A percentile compares a stretch with the other conserved stretches of the same genome.
Evolutionary conservation across 2,888 invertebrate species (phyloP).

Genomic region (Platerodrilus igneus): DNA sequence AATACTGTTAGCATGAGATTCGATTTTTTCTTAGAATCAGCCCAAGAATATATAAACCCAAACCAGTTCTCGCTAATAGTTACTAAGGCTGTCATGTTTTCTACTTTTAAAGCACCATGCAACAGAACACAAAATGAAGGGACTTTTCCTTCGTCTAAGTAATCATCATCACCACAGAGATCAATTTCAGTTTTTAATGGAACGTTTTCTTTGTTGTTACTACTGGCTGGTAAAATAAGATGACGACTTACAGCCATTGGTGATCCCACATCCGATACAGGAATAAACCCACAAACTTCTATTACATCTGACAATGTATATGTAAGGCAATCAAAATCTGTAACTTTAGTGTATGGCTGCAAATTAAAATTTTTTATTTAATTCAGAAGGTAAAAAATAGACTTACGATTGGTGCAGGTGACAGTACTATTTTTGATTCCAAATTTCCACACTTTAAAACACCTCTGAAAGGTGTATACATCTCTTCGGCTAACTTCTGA

Average conservation of each 20-base stretch:
- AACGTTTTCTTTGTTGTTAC: constrained; percentile 41
- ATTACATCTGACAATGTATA: constrained; percentile 67
- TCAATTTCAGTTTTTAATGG: constrained; percentile 41
- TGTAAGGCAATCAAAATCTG: constrained; percentile 60
- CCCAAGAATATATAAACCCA: constrained; percentile 92
- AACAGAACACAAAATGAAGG: constrained; percentile 90
- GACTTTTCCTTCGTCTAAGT: constrained; percentile 68
- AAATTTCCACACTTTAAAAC: constrained; percentile 70
- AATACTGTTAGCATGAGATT: constrained; percentile 78
- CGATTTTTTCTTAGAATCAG: constrained; percentile 87
- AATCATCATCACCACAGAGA: constrained; percentile 53
- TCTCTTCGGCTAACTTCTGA: constrained; percentile 64
- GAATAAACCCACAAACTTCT: constrained; percentile 82
- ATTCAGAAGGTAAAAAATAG: not conserved
- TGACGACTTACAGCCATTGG: constrained; percentile 90
- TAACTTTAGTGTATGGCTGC: constrained; percentile 50
- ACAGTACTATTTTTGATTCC: constrained; percentile 65
- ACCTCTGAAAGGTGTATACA: constrained; percentile 70
- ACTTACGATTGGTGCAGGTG: constrained; percentile 66
- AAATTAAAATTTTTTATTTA: constrained; percentile 25
- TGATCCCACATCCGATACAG: constrained; percentile 83
- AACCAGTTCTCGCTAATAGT: constrained; percentile 82
- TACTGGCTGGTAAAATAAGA: constrained; percentile 73
- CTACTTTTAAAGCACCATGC: constrained; percentile 82
- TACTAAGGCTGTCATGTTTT: constrained; percentile 87